Evolutionary conservation across 2,797 vertebrate genomes (phyloP).

Genomic region (Lepidocolaptes lacrymiger): DNA sequence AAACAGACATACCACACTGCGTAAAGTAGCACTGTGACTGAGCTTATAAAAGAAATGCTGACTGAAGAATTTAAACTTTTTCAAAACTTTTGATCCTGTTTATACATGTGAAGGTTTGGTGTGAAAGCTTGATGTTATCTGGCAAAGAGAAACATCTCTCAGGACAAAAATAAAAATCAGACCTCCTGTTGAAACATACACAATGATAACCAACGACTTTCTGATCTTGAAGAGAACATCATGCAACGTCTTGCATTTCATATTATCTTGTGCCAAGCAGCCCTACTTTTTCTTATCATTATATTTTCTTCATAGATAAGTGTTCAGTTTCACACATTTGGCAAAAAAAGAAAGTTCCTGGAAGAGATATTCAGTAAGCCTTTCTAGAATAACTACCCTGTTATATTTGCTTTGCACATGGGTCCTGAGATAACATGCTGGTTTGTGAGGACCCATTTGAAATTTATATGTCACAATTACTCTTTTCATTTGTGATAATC

Average conservation of each 20-base stretch:
- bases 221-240: slow-evolving; percentile 43
- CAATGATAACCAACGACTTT: slow-evolving; percentile 35
- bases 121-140: slow-evolving; percentile 31
- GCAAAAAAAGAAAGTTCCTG: background rate
- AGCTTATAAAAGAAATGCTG: slow-evolving; percentile 44
- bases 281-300: slow-evolving; percentile 20
- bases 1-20: background rate
- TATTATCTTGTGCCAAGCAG: slow-evolving; percentile 36
- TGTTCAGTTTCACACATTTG: background rate
- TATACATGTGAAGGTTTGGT: slow-evolving; percentile 43
- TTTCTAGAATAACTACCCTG: background rate
- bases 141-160: slow-evolving; percentile 24
- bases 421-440: background rate
- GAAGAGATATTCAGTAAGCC: background rate
- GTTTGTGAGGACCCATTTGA: background rate
- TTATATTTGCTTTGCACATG: background rate
- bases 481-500: slow-evolving; percentile 13
- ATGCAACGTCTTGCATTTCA: background rate
- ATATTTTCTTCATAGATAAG: slow-evolving; percentile 6
- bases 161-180: slow-evolving; percentile 1
- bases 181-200: slow-evolving; percentile 15
- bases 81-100: slow-evolving; percentile 62
- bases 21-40: slow-evolving; percentile 10
- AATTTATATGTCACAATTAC: slow-evolving; percentile 27
- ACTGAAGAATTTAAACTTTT: slow-evolving; percentile 58